Percentiles rank a stretch among this genome's conserved stretches.
Evolutionary conservation across 1,140 invertebrate genomes (phyloP).

Genomic region (Drosophila quadrilineata): DNA sequence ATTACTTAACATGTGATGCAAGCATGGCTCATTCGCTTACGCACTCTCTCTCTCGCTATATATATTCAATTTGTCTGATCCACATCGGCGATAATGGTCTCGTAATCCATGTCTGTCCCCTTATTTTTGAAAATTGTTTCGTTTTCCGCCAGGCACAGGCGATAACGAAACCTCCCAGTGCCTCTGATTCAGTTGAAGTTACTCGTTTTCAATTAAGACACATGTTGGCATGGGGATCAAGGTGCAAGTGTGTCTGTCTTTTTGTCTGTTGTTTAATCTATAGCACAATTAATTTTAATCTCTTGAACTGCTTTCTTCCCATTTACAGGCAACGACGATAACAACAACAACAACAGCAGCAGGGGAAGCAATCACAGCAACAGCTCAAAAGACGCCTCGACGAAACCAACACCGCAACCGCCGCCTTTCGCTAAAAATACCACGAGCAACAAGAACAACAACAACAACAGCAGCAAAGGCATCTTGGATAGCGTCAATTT

Average conservation of each 20-base stretch:
- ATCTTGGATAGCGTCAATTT: conserved; percentile 54
- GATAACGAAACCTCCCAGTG: conserved; percentile 33
- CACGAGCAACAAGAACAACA: not conserved
- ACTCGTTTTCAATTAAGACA: conserved; percentile 2
- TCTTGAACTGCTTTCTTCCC: conserved; percentile 3
- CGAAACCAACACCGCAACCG: conserved; percentile 9
- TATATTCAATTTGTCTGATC: conserved; percentile 9
- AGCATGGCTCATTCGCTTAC: conserved; percentile 23
- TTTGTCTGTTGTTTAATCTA: not conserved
- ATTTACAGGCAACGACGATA: conserved; percentile 25
- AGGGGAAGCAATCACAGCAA: conserved; percentile 23
- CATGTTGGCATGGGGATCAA: conserved; percentile 28
- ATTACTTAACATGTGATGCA: conserved; percentile 7
- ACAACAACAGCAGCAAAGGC: conserved; percentile 50
- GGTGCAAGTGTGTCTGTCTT: conserved; percentile 18
- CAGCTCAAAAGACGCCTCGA: conserved; percentile 25
- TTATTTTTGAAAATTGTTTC: no score
- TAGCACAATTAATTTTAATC: no score
- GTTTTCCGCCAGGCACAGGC: no score
- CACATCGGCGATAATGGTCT: conserved; percentile 5
- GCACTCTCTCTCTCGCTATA: conserved; percentile 31
- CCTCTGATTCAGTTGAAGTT: conserved; percentile 25
- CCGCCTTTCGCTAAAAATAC: conserved; percentile 12
- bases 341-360: conserved; percentile 24
- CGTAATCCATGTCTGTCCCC: conserved; percentile 30